Evolutionary conservation across 2,888 invertebrate genomes (phyloP).

Genomic region (Hyalella azteca): DNA sequence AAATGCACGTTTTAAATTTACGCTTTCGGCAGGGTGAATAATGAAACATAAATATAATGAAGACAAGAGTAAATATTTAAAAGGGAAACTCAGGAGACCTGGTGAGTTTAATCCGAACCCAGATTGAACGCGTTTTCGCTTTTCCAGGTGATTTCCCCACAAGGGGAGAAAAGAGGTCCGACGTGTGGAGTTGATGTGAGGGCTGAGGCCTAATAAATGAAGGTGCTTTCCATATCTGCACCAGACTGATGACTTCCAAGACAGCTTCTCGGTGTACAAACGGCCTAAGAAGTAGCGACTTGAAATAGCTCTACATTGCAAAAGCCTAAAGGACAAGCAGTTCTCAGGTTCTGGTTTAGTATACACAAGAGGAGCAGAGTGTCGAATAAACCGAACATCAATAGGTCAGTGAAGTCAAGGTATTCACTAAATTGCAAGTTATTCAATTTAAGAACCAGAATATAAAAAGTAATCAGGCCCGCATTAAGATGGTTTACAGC

Average conservation of each 20-base stretch:
- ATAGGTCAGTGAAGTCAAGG: no score
- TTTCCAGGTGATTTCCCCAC: conserved; percentile 31
- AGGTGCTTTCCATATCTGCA: conserved; percentile 37
- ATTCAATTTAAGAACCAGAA: no score
- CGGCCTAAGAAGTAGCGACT: conserved; percentile 10
- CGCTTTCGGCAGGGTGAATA: no score
- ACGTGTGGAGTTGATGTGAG: conserved; percentile 31
- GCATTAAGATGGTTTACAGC: no score
- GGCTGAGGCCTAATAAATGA: conserved; percentile 35
- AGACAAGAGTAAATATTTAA: neutral
- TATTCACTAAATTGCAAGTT: no score
- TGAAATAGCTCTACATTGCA: neutral
- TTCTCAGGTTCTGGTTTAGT: no score
- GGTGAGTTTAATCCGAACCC: neutral
- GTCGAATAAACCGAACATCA: no score
- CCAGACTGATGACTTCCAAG: conserved; percentile 33
- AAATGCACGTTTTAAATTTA: no score
- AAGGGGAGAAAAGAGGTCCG: conserved; percentile 14
- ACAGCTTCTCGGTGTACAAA: conserved; percentile 16
- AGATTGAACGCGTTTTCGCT: conserved; percentile 10
- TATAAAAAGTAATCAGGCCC: no score
- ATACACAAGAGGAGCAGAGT: no score
- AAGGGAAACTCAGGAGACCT: neutral
- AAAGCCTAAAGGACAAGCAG: no score
- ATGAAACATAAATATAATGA: no score